phyloP scores from a whole-genome alignment of 2,888 invertebrate genomes.

The Mermis nigrescens region DNA sequence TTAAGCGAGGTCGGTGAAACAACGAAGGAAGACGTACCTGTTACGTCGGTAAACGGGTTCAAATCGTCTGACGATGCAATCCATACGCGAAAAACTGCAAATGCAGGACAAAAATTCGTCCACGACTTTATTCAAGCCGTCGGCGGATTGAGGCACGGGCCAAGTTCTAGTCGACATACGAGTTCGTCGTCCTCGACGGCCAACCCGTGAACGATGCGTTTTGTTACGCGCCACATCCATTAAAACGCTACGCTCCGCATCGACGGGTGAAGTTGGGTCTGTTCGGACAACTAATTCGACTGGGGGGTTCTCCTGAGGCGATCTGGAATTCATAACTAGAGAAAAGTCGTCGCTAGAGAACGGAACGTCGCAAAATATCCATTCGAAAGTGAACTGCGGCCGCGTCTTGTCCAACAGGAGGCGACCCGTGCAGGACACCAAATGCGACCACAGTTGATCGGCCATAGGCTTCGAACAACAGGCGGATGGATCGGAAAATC shows the following conservation, averaged over 20 bases:
- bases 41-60: background rate
- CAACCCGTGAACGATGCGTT: background rate
- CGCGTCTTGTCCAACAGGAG: background rate
- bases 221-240: background rate
- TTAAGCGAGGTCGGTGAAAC: too few relatives aligned
- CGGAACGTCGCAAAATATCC: background rate
- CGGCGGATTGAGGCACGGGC: background rate
- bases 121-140: background rate
- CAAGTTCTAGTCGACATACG: background rate
- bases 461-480: background rate
- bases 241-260: background rate
- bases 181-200: too few relatives aligned
- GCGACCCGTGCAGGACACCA: background rate
- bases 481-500: background rate
- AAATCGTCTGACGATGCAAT: slow-evolving; percentile 4
- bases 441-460: background rate
- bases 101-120: slow-evolving; percentile 2
- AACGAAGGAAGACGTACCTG: too few relatives aligned
- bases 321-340: background rate
- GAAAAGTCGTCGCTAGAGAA: background rate
- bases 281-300: too few relatives aligned
- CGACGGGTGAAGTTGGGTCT: background rate
- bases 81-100: slow-evolving; percentile 15
- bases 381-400: background rate
- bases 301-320: too few relatives aligned